Evolutionary conservation across 2,113 vertebrate species (phyloP), one percentile per base, ranked within the genome.

Genomic region (Climacteris rufus): DNA sequence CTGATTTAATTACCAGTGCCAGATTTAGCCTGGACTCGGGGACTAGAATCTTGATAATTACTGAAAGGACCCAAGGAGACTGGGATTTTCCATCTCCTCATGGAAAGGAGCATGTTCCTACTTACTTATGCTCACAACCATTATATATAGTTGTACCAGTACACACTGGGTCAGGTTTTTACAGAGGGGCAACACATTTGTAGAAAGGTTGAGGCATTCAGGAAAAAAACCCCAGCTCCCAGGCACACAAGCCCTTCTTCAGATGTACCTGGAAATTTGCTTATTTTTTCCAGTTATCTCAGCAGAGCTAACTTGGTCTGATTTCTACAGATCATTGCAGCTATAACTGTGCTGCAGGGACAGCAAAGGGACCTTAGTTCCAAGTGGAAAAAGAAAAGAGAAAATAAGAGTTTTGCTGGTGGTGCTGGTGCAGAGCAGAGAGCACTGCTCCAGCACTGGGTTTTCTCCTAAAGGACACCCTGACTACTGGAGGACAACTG

Each of bases 1-100:
- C 94, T 97, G 96, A 97, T 96, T 96, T 96, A 96, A 97, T 97
- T 96, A 96, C 94, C 94, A 96, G 93, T 97, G 93, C 96, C 95
- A 96, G 96, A 97, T 94, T 97, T 96, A 97, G 94, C 95, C 94
- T 92, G 95, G 93, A 96, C 96, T 96, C 90, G 90, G 96, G 92
- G 92, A 96, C 94, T 96, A 96, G 94, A 95, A 96, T 95, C 93
- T 93, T 96, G 93, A 96, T 97, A 95, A 96, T 95, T 96, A 96
- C 96, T 90, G 94, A 95, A 96, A 95, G 96, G 92, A 95, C 96
- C 94, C 80, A 93, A 93, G 94, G 85, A 74, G 82, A 93, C 92
- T 94, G 92, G 96, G 94, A 96, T 96, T 96, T 96, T 95, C 93
- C 93, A 95, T 96, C 93, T 95, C 83, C 79, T 90, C 0, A 21